A percentile compares a stretch with the other conserved stretches of the same genome.
phyloP scores from a whole-genome alignment of 2,888 invertebrate species.

The Craniophora ligustri region DNA sequence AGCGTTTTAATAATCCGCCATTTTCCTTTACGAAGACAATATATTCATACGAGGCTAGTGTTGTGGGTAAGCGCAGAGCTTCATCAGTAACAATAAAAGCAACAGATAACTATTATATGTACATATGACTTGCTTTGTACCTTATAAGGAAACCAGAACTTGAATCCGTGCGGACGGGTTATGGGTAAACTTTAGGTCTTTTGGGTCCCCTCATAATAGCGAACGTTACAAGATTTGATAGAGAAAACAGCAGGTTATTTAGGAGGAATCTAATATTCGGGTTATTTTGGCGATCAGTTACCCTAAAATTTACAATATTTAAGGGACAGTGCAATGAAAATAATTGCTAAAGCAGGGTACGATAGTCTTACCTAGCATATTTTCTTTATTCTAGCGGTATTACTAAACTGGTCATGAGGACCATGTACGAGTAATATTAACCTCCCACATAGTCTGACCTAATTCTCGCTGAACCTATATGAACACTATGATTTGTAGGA shows the following conservation, averaged over 20 bases:
- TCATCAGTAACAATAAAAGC: slow-evolving; percentile 14
- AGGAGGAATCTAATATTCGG: too few relatives aligned
- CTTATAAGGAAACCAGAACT: slow-evolving; percentile 25
- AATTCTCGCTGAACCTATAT: slow-evolving; percentile 19
- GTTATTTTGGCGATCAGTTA: too few relatives aligned
- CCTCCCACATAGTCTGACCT: slow-evolving; percentile 28
- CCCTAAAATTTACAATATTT: too few relatives aligned
- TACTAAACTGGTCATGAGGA: slow-evolving; percentile 6
- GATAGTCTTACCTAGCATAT: slow-evolving; percentile 3
- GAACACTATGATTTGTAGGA: slow-evolving; percentile 6
- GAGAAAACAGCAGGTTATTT: too few relatives aligned
- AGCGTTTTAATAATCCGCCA: too few relatives aligned
- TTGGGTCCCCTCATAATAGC: too few relatives aligned
- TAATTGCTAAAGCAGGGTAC: too few relatives aligned
- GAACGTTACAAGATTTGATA: too few relatives aligned
- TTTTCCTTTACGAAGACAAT: too few relatives aligned
- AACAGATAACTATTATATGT: background rate
- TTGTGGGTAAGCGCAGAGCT: too few relatives aligned
- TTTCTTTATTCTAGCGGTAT: slow-evolving; percentile 1
- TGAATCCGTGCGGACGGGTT: slow-evolving; percentile 5
- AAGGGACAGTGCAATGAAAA: too few relatives aligned
- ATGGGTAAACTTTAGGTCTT: slow-evolving; percentile 9
- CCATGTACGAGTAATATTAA: slow-evolving; percentile 20
- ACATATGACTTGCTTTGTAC: slow-evolving; percentile 7
- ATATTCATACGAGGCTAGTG: too few relatives aligned